Evolutionary conservation across 1,140 invertebrate species (phyloP), one percentile per base, ranked within the genome.

Genomic region (Drosophila eugracilis): DNA sequence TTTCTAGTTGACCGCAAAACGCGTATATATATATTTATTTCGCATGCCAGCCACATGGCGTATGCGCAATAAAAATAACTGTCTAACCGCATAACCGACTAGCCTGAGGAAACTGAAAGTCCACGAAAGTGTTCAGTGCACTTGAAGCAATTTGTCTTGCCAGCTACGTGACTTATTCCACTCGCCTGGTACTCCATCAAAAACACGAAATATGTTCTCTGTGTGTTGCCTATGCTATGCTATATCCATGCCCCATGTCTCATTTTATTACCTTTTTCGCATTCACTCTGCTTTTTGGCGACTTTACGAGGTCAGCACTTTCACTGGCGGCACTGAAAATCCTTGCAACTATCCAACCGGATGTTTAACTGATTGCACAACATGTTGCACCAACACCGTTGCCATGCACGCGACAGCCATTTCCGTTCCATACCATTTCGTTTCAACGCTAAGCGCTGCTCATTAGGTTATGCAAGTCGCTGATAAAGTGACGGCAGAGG

Each of bases 21-120:
- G 57, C 53, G 58, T 60, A 73, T 59, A 55, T 50, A 65, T 24
- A 37, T 74, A 59, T 37, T 17, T 54, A 73, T 41, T 36, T 37
- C 48, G 45, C 41, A 58, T 75, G 53, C 37, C 30, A 50, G 39
- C 81, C 58, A 47, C 78, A 81, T 80, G 67, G 42, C 78, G 57
- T 81, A 81, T 81, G 81, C 81, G 81, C 81, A 85, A 85, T 85
- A 85, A 81, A 86, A 85, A 85, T 81, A 86, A 86, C 81, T 85
- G 79, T 70, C 76, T 75, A 75, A 39, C 42, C 59, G 60, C 66
- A 84, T 75, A 75, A 42, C 39, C 54, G 60, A 59, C 59, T 72
- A 70, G 54, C 54, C 52, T 32, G 45, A 49, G 66, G 45, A 66
- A 42, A 52, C 32, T 44, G 36, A 71, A 53, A 45, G 55, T 62